Base-by-base conservation (phyloP, 2,797 vertebrate genomes). In the Gobionotothen gibberifrons region DNA sequence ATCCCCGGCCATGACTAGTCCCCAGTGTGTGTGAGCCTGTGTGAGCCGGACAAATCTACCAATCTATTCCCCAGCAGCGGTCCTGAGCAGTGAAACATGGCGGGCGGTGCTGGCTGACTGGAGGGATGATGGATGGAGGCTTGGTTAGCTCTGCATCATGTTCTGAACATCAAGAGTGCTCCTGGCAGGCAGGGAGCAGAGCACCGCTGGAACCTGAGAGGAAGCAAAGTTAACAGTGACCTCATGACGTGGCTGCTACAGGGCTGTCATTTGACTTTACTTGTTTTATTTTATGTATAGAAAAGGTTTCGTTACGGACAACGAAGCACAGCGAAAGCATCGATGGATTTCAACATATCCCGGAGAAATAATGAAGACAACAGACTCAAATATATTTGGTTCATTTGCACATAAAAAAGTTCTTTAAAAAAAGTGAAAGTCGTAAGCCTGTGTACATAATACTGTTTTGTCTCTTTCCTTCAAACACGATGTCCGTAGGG, bases 41-140 rank as follows among this genome's bases (percentile, higher is more conserved):
- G 58, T 4, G 76, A 74, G 76, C 76, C 39, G 69, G 81, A 86
- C 81, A 90, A 91, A 88, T 89, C 82, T 86, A 83, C 81, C 84
- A 84, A 89, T 90, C 87, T 85, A 83, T 89, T 88, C 83, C 69
- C 79, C 73, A 67, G 82, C 78, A 81, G 82, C 65, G 44, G 73
- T 64, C 53, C 70, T 85, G 87, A 78, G 69, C 86, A 90, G 76
- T 89, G 83, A 88, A 76, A 90, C 90, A 90, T 89, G 81, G 85
- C 88, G 17, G 69, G 69, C 60, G 54, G 83, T 75, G 76, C 77
- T 81, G 90, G 88, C 85, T 89, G 90, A 84, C 86, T 92, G 92
- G 86, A 85, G 78, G 80, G 66, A 88, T 92, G 92, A 93, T 90
- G 87, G 85, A 93, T 93, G 87, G 81, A 84, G 87, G 80, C 76